Evolutionary conservation across 2,113 vertebrate species (phyloP).

Genomic region (Theropithecus gelada): DNA sequence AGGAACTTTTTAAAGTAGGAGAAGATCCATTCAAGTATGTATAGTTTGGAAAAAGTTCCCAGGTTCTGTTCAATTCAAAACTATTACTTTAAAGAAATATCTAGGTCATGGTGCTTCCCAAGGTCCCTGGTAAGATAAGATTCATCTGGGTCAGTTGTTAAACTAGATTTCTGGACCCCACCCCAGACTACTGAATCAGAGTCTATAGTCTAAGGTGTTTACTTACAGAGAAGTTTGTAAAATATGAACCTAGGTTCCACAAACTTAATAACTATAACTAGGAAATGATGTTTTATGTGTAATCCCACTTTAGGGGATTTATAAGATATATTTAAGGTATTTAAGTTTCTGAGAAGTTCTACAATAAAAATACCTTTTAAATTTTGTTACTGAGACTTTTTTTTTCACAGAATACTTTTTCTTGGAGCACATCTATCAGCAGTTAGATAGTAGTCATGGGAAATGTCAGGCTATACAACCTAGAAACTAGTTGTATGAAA

Average conservation of each 20-base stretch:
- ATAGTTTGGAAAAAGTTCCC: not conserved
- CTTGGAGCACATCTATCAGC: not conserved
- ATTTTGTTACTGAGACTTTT: slow-evolving; percentile 13
- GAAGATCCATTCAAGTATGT: not conserved
- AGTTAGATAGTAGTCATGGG: not conserved
- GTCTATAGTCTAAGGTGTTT: not conserved
- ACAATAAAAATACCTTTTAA: not conserved
- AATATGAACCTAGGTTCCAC: not conserved
- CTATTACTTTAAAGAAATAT: not conserved
- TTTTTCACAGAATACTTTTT: slow-evolving; percentile 35
- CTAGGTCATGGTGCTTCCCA: not conserved
- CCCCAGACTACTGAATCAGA: not conserved
- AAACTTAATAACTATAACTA: not conserved
- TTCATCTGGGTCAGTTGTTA: not conserved
- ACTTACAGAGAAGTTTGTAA: slow-evolving; percentile 9
- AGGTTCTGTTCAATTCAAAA: slow-evolving; percentile 1
- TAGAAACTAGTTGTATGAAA: not conserved
- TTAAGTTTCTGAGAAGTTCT: slow-evolving; percentile 18
- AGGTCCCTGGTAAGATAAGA: not conserved
- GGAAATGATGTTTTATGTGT: not conserved
- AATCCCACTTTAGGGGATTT: not conserved
- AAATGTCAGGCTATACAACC: not conserved
- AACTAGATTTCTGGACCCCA: not conserved
- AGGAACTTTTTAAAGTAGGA: not conserved
- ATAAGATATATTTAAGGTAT: not conserved